These are phyloP conservation scores for Xestobium rufovillosum DNA, from an alignment of 2,888 invertebrate genomes.

Conservation along the genomic window DNA sequence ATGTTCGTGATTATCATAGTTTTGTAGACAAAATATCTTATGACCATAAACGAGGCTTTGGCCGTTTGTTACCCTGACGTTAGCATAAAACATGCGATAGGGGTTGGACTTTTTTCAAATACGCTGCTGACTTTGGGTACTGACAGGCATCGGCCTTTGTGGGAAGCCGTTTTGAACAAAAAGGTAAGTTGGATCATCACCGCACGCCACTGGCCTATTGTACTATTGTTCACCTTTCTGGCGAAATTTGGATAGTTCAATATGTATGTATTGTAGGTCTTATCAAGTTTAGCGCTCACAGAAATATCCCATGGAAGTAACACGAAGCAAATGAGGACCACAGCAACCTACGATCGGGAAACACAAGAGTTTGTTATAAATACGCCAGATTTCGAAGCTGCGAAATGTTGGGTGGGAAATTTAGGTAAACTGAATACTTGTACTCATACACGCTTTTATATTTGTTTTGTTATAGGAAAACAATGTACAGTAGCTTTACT, in stretches of 20 bases:
- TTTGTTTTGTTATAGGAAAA: too few species aligned
- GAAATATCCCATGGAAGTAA: conserved; percentile 95
- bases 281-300: conserved; percentile 82
- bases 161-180: conserved; percentile 62
- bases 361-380: conserved; percentile 78
- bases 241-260: too few species aligned
- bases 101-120: conserved; percentile 67
- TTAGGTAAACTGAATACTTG: conserved; percentile 61
- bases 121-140: conserved; percentile 68
- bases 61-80: conserved; percentile 63
- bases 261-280: conserved; percentile 50
- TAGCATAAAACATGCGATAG: conserved; percentile 71
- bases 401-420: conserved; percentile 96
- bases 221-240: too few species aligned
- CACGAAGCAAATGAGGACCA: conserved; percentile 84
- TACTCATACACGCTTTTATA: too few species aligned
- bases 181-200: conserved; percentile 46
- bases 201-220: too few species aligned
- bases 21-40: conserved; percentile 60
- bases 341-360: conserved; percentile 74
- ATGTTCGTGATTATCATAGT: conserved; percentile 6
- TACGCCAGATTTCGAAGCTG: conserved; percentile 90
- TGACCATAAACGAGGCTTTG: conserved; percentile 70
- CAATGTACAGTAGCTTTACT: conserved; percentile 80
- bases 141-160: conserved; percentile 62